Percentiles rank a stretch among this genome's conserved stretches.
Conservation (phyloP, 2,113 vertebrate genomes). For the Saccopteryx bilineata region DNA sequence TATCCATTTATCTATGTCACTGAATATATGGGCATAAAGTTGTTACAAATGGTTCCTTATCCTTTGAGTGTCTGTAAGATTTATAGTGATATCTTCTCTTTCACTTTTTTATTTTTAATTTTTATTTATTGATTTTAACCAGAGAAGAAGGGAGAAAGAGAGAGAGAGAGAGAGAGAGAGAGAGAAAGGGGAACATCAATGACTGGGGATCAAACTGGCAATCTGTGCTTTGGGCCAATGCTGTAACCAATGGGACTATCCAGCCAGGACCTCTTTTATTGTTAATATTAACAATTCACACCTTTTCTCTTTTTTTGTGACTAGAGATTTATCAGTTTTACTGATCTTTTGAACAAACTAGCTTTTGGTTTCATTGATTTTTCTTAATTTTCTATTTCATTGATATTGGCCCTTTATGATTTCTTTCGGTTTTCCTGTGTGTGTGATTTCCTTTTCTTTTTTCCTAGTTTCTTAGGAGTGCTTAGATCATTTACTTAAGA, state of each 20-base stretch:
- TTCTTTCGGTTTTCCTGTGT: slow-evolving; percentile 6
- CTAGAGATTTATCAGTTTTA: background rate
- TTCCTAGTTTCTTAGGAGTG: background rate
- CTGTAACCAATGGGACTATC: no score
- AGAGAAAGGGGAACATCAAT: no score
- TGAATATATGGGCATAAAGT: background rate
- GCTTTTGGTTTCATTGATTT: background rate
- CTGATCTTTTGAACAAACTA: slow-evolving; percentile 1
- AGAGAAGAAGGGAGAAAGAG: no score
- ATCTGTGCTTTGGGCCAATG: no score
- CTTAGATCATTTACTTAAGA: background rate
- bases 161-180: no score
- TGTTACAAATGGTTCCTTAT: slow-evolving; percentile 11
- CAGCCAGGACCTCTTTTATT: background rate
- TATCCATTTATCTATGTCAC: slow-evolving; percentile 1
- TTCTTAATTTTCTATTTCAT: slow-evolving; percentile 22
- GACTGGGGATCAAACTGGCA: no score
- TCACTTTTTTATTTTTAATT: background rate
- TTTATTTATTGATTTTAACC: no score
- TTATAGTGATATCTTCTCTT: slow-evolving; percentile 13
- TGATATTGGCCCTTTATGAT: slow-evolving; percentile 19
- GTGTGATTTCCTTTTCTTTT: background rate
- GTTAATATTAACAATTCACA: background rate
- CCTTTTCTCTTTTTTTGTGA: background rate
- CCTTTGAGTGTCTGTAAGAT: background rate